Evolutionary conservation across 2,113 vertebrate species (phyloP).

Genomic region (Xenopus laevis): DNA sequence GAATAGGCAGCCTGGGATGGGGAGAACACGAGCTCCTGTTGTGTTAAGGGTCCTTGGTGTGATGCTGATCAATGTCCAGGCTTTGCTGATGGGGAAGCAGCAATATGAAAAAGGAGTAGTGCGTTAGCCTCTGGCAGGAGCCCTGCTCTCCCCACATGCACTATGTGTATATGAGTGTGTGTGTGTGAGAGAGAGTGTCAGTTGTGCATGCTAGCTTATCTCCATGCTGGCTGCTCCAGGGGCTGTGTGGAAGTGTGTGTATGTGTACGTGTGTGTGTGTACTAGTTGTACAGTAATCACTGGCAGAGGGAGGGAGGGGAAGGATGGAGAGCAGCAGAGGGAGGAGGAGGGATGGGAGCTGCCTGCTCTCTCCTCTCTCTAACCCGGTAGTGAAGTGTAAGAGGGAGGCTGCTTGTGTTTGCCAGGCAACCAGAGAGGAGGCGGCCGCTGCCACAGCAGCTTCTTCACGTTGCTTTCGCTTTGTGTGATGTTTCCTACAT

Average conservation of each 20-base stretch:
- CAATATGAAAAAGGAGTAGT: slow-evolving; percentile 38
- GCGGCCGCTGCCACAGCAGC: slow-evolving; percentile 21
- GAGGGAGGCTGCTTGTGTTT: slow-evolving; percentile 51
- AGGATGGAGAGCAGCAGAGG: slow-evolving; percentile 43
- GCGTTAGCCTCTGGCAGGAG: slow-evolving; percentile 48
- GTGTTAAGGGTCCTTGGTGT: slow-evolving; percentile 48
- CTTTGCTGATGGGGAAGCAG: slow-evolving; percentile 44
- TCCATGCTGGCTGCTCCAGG: slow-evolving; percentile 64
- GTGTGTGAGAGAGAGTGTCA: slow-evolving; percentile 41
- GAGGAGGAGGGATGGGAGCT: slow-evolving; percentile 47
- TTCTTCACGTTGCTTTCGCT: neutral
- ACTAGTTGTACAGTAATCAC: slow-evolving; percentile 66
- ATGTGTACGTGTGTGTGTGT: slow-evolving; percentile 35
- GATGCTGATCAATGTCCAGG: slow-evolving; percentile 31
- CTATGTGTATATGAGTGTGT: slow-evolving; percentile 47
- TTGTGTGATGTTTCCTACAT: neutral
- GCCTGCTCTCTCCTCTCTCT: slow-evolving; percentile 48
- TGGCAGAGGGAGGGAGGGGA: slow-evolving; percentile 46
- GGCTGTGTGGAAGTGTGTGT: slow-evolving; percentile 45
- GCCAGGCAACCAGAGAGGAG: slow-evolving; percentile 50
- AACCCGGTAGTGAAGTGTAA: slow-evolving; percentile 62
- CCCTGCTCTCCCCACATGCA: neutral
- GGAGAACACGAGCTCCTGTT: slow-evolving; percentile 28
- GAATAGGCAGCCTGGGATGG: slow-evolving; percentile 39
- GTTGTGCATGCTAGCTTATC: slow-evolving; percentile 54